These are phyloP conservation scores for Neomicropteryx cornuta DNA, from an alignment of 1,140 invertebrate species.

Conservation along the genomic window DNA sequence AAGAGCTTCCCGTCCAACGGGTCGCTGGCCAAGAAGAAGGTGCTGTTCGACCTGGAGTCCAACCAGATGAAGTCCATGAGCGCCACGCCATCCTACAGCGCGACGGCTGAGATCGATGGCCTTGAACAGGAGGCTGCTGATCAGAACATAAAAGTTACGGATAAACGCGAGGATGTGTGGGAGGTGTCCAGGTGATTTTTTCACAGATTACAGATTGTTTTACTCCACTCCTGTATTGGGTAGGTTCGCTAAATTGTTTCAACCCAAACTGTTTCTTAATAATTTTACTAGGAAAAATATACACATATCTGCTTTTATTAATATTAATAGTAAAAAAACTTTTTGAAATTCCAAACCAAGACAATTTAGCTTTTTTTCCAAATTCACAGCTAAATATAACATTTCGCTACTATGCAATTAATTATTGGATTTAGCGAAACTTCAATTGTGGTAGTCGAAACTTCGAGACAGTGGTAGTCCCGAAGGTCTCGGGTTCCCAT, in stretches of 20 bases:
- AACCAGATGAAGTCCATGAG: conserved; percentile 38
- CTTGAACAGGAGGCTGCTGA: conserved; percentile 28
- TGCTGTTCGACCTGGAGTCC: conserved; percentile 45
- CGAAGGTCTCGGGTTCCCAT: too few species aligned
- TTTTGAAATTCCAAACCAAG: conserved; percentile 13
- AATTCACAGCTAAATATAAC: too few species aligned
- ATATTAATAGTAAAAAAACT: conserved; percentile 13
- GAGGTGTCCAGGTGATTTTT: conserved; percentile 37
- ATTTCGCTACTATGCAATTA: too few species aligned
- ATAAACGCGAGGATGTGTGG: conserved; percentile 36
- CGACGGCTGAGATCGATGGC: conserved; percentile 28
- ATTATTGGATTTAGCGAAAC: too few species aligned
- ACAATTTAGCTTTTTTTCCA: conserved; percentile 1
- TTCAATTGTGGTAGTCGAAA: too few species aligned
- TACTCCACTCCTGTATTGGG: neutral
- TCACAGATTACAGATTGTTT: neutral
- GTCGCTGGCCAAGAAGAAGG: conserved; percentile 45
- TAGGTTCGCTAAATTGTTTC: too few species aligned
- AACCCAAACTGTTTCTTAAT: neutral
- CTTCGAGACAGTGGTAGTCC: too few species aligned
- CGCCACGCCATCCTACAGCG: conserved; percentile 30
- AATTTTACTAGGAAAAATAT: conserved; percentile 3
- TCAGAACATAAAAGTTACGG: conserved; percentile 15
- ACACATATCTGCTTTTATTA: conserved; percentile 8
- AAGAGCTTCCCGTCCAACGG: conserved; percentile 40